A percentile compares a stretch with the other conserved stretches of the same genome.
These are phyloP conservation scores for Atethmia centrago DNA, from an alignment of 2,888 invertebrate genomes.

Conservation along the genomic window DNA sequence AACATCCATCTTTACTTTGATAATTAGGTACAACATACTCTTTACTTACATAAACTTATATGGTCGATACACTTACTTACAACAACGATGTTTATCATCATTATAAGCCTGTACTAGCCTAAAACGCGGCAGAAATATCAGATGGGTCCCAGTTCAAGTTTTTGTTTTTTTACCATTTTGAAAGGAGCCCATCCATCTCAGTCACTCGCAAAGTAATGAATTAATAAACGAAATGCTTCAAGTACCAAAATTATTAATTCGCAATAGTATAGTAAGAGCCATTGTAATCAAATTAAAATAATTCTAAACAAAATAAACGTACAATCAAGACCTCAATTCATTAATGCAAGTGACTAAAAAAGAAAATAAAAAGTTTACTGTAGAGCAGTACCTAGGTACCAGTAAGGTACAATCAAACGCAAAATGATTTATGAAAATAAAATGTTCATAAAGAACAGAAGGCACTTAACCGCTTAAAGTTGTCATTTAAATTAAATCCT, in stretches of 20 bases:
- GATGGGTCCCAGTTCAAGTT: conserved; percentile 40
- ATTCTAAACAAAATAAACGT: conserved; percentile 28
- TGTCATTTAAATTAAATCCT: conserved; percentile 59
- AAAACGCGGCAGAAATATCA: conserved; percentile 25
- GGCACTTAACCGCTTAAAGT: conserved; percentile 66
- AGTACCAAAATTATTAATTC: conserved; percentile 26
- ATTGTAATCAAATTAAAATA: conserved; percentile 23
- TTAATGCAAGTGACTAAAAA: conserved; percentile 58
- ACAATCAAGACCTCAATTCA: conserved; percentile 29
- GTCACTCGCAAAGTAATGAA: conserved; percentile 56
- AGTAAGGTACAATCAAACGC: conserved; percentile 49
- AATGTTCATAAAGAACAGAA: conserved; percentile 66
- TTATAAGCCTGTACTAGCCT: conserved; percentile 37
- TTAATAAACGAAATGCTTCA: conserved; percentile 32
- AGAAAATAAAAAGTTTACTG: conserved; percentile 30
- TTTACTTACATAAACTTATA: conserved; percentile 62
- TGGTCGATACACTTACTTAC: conserved; percentile 59
- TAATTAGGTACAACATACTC: conserved; percentile 69
- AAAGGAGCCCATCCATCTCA: conserved; percentile 41
- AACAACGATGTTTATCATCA: conserved; percentile 48
- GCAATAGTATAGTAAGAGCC: conserved; percentile 6
- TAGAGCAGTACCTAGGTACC: conserved; percentile 48
- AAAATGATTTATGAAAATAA: conserved; percentile 61
- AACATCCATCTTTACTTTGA: conserved; percentile 65
- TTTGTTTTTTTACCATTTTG: conserved; percentile 14